Base-by-base conservation (phyloP, 2,888 invertebrate species). In the Melipona beecheii region DNA sequence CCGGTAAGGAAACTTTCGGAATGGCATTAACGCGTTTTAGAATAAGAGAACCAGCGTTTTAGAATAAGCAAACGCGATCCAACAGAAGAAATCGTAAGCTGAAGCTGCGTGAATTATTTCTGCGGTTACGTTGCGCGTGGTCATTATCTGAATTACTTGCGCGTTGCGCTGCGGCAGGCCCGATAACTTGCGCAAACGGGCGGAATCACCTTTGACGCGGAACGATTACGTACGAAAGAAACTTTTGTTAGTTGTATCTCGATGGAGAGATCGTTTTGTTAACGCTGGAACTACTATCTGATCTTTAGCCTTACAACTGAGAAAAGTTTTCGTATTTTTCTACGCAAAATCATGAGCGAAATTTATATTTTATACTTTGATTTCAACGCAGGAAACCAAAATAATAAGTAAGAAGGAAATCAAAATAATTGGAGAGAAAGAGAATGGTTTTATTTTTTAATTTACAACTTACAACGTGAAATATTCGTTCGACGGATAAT, bases 21-120 rank as follows among this genome's bases (percentile, higher is more conserved):
- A 54, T 49, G 36, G 31, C 69, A 50, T 58, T 58, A 70, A 27
- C 52, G 17, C 50, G 54, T 21, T 79, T 71, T n/a, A 21, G 15
- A 49, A 31, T n/a, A 31, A 17, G 24, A 1, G 52, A 49, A 17
- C 15, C 43, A n/a, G 17, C 50, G 54, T 21, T 79, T 71, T n/a
- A 21, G 15, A 49, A 31, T n/a, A 31, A 17, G 52, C n/a, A 21
- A 56, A 66, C 31, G 60, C 68, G 52, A 71, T 70, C 65, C 69
- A 58, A 31, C 31, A 31, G 31, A 31, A 54, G 74, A 58, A n/a
- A 76, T 79, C 52, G 70, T 60, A 69, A 75, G 27, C 49, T 24
- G 75, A 82, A 74, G 68, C 69, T 49, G 73, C 54, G 70, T 9
- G 71, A 74, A 77, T 86, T 79, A 72, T 71, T 77, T 75, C 50